Base-by-base conservation (phyloP, 2,888 invertebrate species). In the Platynereis dumerilii region DNA sequence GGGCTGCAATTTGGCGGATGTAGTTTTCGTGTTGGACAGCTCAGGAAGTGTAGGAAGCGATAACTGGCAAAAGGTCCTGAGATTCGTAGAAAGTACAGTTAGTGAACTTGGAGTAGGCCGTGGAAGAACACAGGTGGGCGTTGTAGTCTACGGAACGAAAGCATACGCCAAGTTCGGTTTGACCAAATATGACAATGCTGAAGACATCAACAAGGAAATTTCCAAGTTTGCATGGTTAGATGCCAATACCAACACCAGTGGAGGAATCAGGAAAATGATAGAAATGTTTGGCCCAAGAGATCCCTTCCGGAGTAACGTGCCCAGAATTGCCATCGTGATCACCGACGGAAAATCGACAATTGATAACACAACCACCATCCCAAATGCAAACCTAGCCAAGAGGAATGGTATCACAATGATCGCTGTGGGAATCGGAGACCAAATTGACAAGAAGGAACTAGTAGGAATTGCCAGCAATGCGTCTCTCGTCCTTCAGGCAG, bases 381-480 rank as follows among this genome's bases (percentile, higher is more conserved):
- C 56, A 1, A 44, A 44, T 10, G 62, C 62, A 2, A 29, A 42
- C 5, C 17, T 3, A 17, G 62, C 62, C 3, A 56, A 48, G 57
- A 17, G 17, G 22, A 44, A 12, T 27, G 62, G 62, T 1, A 62
- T 62, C 20, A 17, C 22, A 1, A 56, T 62, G 56, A 29, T 62
- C n/a, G 56, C 62, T 1, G 24, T 62, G 20, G 62, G 62, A 5
- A 45, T 62, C 1, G 62, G 62, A 2, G 20, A 45, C 7, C 12
- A 45, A 27, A 45, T 62, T 22, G 56, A 42, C 27, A 28, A 39
- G 27, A 56, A 45, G 3, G 70, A 72, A 53, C 24, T 72, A 28
- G 12, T 52, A 26, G 64, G 66, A 20, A 71, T 72, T 26, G 70
- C 70, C 17, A 10, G 7, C n/a, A 22, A 48, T 22, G 22, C 7